Base-by-base conservation (phyloP, 2,888 invertebrate species). In the Cataglyphis altisquamis region DNA sequence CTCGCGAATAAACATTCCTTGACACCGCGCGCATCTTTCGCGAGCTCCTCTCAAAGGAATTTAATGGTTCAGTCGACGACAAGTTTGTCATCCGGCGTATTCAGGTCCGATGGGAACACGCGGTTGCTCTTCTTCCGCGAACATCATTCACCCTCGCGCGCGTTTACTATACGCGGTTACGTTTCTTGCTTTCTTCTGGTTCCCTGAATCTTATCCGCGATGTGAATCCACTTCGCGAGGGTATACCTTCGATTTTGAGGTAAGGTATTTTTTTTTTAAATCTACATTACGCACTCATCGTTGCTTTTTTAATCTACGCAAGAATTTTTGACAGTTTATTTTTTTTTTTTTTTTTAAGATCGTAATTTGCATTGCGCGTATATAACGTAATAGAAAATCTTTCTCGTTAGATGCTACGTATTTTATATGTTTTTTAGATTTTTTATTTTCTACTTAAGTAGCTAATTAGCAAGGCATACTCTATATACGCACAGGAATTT, bases 51-150 rank as follows among this genome's bases (percentile, higher is more conserved):
- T 86, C 84, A 82, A 84, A 77, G 82, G 82, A 86, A 86, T 84
- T 86, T 86, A 86, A 86, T 86, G 86, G 82, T 84, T 82, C 67
- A 77, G 70, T 84, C 86, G 77, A 67, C 81, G 84, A 82, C 82
- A 84, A 82, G 86, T 86, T 84, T 84, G 82, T 86, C 86, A 85
- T 75, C 64, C 77, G 57, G 70, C 81, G 75, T 81, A 85, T 84
- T 85, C 85, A 84, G 52, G 62, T 70, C 70, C 75, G 74, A 81
- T 66, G 85, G 66, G 75, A 84, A 74, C 57, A 66, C 84, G 80
- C 64, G 74, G 57, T 80, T 84, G 70, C 83, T 80, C 85, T 80
- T 75, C 75, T 81, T 84, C n/a, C 72, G 15, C 45, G 80, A 29
- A 29, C 75, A 55, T 39, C 29, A 74, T 52, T 52, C 52, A 55